Evolutionary conservation across 2,888 invertebrate genomes (phyloP), one percentile per base, ranked within the genome.

Genomic region (Diaphora mendica): DNA sequence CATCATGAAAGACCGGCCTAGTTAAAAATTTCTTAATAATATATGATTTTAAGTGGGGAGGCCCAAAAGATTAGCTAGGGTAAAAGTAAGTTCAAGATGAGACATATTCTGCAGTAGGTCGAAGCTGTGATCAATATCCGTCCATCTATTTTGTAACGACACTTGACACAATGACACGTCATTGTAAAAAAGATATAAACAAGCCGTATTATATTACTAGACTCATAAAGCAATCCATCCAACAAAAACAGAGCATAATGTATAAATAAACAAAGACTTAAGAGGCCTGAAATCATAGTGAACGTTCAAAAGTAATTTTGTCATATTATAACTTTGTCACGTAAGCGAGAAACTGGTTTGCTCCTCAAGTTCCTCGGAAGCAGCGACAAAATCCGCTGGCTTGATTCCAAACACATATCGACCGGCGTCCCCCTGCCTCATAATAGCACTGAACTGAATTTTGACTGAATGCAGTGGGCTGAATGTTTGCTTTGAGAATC

Each of bases 361-460:
- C 69, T 80, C 85, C 82, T 85, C 81, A 82, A 83, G 83, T 84
- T 86, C 72, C 72, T 75, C 72, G 75, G 77, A 72, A 82, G 74
- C 70, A 66, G 73, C 79, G 79, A 75, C 78, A 64, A 76, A 79
- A 85, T 82, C 81, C 78, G 75, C 89, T 90, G 91, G 91, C 92
- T 78, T 74, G 70, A 83, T 82, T 90, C 91, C 91, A 91, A 90
- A 78, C 82, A 83, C 82, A 87, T 89, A 91, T 91, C 90, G 91
- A 91, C 87, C 90, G 86, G 71, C 68, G 73, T 77, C 68, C 68
- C 72, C 62, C 78, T 81, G 70, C 78, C 72, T 74, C 78, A 79
- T 79, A 75, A 76, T 78, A 81, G 73, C 68, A 83, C 87, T 87
- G 88, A 86, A 88, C 87, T 85, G 84, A 86, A 85, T 84, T 84